Conservation (phyloP, 1,140 invertebrate genomes). For the Drosophila sp. region DNA sequence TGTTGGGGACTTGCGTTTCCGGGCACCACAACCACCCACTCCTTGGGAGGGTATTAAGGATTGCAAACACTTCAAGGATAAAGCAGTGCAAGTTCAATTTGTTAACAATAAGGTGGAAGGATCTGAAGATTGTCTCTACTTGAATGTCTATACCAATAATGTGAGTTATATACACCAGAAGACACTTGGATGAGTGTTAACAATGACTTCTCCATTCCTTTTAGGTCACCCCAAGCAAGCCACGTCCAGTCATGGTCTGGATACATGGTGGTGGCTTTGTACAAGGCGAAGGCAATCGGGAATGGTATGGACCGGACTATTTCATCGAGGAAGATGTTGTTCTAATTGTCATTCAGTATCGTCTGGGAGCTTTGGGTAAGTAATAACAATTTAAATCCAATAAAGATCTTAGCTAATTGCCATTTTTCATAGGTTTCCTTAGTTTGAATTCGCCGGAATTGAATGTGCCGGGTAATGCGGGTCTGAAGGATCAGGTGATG, state of each 20-base stretch:
- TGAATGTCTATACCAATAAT: conserved; percentile 88
- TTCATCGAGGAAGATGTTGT: conserved; percentile 85
- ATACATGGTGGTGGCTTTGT: conserved; percentile 89
- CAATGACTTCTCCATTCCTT: not conserved
- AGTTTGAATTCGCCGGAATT: conserved; percentile 66
- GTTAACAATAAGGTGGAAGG: conserved; percentile 75
- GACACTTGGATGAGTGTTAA: not conserved
- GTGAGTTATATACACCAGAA: conserved; percentile 82
- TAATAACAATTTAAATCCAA: not conserved
- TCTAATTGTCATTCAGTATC: conserved; percentile 83
- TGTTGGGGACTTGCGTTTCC: conserved; percentile 84
- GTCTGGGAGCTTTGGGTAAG: conserved; percentile 83
- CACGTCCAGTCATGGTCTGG: conserved; percentile 77
- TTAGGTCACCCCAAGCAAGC: conserved; percentile 64
- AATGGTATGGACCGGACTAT: conserved; percentile 84
- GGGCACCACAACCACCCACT: conserved; percentile 83
- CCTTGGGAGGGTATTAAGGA: conserved; percentile 70
- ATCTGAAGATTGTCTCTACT: conserved; percentile 88
- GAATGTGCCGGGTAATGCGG: conserved; percentile 85
- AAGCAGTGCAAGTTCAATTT: conserved; percentile 77
- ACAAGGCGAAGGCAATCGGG: conserved; percentile 81
- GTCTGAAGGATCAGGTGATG: conserved; percentile 87
- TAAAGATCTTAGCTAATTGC: not conserved
- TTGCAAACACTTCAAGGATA: conserved; percentile 80
- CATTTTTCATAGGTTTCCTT: conserved; percentile 61